Evolutionary conservation across 2,113 vertebrate genomes (phyloP), one percentile per base, ranked within the genome.

Genomic region (Nycticryphes semicollaris): DNA sequence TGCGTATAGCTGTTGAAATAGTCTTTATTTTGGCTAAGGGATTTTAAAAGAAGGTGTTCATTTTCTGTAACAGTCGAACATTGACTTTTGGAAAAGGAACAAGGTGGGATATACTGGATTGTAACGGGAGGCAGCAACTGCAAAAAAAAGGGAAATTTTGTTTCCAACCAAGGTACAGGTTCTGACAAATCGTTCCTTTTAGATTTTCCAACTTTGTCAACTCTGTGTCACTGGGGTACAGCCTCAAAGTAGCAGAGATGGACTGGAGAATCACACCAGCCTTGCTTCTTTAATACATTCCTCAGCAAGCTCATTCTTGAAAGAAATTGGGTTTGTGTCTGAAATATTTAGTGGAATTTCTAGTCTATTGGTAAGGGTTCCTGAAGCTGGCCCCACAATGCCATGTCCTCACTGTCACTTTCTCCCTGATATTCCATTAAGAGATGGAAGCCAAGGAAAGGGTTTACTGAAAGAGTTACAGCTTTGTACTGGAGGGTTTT

Each of bases 91-190:
- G 18, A 47, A 43, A 47, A 63, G 35, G 7, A 85, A 35, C 19
- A 21, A 68, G 2, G 6, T 35, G 22, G 6, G 18, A n/a, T 37
- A 37, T 6, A 27, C 21, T 1, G 3, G 3, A 6, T 33, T 48
- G 5, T 57, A 73, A 63, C 3, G 68, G 14, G 14, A 73, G 27
- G 35, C 9, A 47, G 1, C 2, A 57, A 12, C 7, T 5, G 3
- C 18, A 48, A 59, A 53, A 47, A 64, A 69, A 69, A 14, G 6
- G 6, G 16, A 41, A 47, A 50, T 66, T 60, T 77, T 64, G 2
- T 67, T 89, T 74, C n/a, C 18, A 3, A 39, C 6, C 15, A 37
- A 74, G 4, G 2, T 60, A 21, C 4, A 3, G 22, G 33, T 57
- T 21, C 6, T 57, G 24, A 53, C 15, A 72, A 84, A 68, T 7